Percentiles rank a stretch among this genome's conserved stretches.
Conservation (phyloP, 2,797 vertebrate species). For the Telmatherina bonti region DNA sequence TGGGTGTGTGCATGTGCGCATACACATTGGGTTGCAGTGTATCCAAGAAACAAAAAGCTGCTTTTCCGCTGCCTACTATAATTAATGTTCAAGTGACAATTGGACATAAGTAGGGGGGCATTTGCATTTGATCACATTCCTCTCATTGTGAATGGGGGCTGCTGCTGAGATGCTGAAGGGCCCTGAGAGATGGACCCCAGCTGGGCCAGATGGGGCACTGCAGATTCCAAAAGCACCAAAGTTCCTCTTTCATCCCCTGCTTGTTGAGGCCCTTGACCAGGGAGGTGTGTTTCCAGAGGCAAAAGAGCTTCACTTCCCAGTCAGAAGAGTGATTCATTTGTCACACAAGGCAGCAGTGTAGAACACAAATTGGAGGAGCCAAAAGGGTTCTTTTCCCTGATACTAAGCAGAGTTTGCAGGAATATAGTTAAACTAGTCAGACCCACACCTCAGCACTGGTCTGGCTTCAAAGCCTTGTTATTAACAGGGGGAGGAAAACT, state of each 20-base stretch:
- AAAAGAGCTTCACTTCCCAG: slow-evolving; percentile 47
- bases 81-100: slow-evolving; percentile 50
- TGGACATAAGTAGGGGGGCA: slow-evolving; percentile 50
- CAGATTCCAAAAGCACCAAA: slow-evolving; percentile 36
- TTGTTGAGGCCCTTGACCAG: slow-evolving; percentile 50
- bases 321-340: slow-evolving; percentile 10
- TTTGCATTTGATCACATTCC: slow-evolving; percentile 80
- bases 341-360: slow-evolving; percentile 22
- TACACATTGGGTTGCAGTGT: slow-evolving; percentile 28
- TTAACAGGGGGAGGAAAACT: background rate
- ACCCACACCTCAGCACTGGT: background rate
- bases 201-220: slow-evolving; percentile 40
- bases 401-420: background rate
- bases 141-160: slow-evolving; percentile 57
- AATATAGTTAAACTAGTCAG: background rate
- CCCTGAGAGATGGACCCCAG: slow-evolving; percentile 42
- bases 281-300: slow-evolving; percentile 58
- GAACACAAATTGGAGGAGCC: slow-evolving; percentile 4
- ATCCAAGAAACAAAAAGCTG: slow-evolving; percentile 59
- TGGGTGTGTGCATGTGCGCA: slow-evolving; percentile 2
- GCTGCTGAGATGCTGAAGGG: slow-evolving; percentile 53
- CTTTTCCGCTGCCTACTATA: slow-evolving; percentile 41
- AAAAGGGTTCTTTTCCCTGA: slow-evolving; percentile 10
- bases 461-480: background rate
- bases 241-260: slow-evolving; percentile 53